Evolutionary conservation across 2,113 vertebrate genomes (phyloP).

Genomic region (Opisthocomus hoazin): DNA sequence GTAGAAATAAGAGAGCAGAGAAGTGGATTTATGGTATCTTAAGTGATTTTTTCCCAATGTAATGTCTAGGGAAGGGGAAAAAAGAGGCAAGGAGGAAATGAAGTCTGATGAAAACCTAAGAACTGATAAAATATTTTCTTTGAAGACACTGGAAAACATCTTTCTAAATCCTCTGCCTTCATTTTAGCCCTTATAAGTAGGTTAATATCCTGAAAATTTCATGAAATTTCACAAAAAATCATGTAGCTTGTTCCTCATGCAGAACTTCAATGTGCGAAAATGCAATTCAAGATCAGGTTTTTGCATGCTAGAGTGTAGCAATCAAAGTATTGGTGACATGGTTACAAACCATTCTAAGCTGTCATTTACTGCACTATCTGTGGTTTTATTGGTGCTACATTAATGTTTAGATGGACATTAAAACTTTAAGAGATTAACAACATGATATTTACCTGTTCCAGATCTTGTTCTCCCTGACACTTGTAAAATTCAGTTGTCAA

Average conservation of each 20-base stretch:
- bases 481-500: background rate
- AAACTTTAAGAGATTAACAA: background rate
- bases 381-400: background rate
- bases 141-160: background rate
- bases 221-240: background rate
- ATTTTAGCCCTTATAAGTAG: background rate
- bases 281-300: background rate
- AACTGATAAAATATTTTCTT: background rate
- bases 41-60: background rate
- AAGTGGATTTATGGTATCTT: background rate
- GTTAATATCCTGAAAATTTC: background rate
- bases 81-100: background rate
- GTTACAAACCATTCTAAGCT: background rate
- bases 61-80: background rate
- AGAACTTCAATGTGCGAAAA: background rate
- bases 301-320: background rate
- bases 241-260: background rate
- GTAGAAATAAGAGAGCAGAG: background rate
- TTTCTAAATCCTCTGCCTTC: background rate
- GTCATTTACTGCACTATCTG: background rate
- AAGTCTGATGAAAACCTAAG: background rate
- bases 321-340: background rate
- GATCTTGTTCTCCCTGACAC: background rate
- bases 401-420: background rate
- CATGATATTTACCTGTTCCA: background rate